Conservation (phyloP, 2,113 vertebrate genomes). For the Carassius carassius region DNA sequence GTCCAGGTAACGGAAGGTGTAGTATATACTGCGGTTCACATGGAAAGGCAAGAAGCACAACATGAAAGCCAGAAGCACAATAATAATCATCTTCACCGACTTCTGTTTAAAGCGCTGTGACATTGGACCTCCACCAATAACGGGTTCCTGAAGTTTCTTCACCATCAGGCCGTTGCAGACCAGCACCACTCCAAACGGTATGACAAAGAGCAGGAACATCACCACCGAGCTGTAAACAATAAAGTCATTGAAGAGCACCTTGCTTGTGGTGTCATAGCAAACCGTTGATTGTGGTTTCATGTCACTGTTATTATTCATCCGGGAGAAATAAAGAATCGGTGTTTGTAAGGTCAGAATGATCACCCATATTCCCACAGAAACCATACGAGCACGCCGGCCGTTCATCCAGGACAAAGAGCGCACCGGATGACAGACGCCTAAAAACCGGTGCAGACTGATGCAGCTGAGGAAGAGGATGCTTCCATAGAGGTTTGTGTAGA, state of each 20-base stretch:
- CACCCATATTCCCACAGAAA: slow-evolving; percentile 79
- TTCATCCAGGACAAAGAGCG: slow-evolving; percentile 85
- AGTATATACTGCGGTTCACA: slow-evolving; percentile 90
- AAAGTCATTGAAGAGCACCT: slow-evolving; percentile 84
- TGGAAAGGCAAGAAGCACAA: slow-evolving; percentile 96
- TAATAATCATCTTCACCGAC: slow-evolving; percentile 92
- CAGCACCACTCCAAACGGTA: slow-evolving; percentile 87
- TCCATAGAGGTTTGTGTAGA: slow-evolving; percentile 95
- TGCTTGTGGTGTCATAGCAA: slow-evolving; percentile 91
- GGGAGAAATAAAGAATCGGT: slow-evolving; percentile 88
- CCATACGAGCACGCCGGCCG: slow-evolving; percentile 78
- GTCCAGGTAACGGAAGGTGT: slow-evolving; percentile 85
- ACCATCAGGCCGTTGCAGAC: slow-evolving; percentile 90
- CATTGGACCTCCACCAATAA: slow-evolving; percentile 63
- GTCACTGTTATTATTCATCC: slow-evolving; percentile 70
- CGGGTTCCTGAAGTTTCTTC: slow-evolving; percentile 78
- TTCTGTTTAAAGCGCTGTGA: slow-evolving; percentile 84
- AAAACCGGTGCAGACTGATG: slow-evolving; percentile 91
- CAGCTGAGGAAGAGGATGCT: slow-evolving; percentile 94
- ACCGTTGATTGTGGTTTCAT: slow-evolving; percentile 54
- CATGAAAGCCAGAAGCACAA: slow-evolving; percentile 86
- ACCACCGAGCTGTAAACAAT: slow-evolving; percentile 87
- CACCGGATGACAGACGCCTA: slow-evolving; percentile 88
- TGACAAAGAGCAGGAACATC: slow-evolving; percentile 84
- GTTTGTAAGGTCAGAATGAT: slow-evolving; percentile 83